Evolutionary conservation across 2,113 vertebrate genomes (phyloP).

Genomic region (Lipophrys pholis): DNA sequence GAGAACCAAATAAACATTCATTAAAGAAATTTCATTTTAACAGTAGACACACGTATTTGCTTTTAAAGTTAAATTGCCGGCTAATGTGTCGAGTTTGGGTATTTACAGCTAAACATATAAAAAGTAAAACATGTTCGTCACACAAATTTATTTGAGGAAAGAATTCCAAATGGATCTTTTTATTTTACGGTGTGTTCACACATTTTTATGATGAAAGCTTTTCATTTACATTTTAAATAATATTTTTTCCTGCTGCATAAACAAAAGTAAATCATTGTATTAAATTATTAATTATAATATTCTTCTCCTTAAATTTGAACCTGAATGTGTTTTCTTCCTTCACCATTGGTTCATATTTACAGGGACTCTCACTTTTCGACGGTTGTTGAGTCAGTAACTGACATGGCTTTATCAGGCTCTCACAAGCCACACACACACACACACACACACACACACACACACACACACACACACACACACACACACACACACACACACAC

Average conservation of each 20-base stretch:
- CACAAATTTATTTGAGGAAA: too few relatives aligned
- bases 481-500: constrained; percentile 20
- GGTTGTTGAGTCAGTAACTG: constrained; percentile 4
- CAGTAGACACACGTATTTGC: too few relatives aligned
- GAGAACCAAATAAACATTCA: too few relatives aligned
- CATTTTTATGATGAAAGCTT: not conserved
- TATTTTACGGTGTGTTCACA: too few relatives aligned
- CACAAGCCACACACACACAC: not conserved
- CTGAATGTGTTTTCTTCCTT: not conserved
- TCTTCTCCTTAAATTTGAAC: not conserved
- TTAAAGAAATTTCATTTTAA: too few relatives aligned
- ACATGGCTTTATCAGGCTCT: constrained; percentile 9
- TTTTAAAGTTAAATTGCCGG: too few relatives aligned
- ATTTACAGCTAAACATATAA: not conserved
- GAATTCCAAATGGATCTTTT: too few relatives aligned
- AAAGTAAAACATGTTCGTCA: not conserved
- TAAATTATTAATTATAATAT: too few relatives aligned
- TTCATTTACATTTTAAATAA: constrained; percentile 3
- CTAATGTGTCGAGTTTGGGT: too few relatives aligned
- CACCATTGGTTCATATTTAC: not conserved
- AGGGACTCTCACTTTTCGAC: not conserved
- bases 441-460: constrained; percentile 28
- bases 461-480: constrained; percentile 12
- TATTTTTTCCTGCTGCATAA: not conserved
- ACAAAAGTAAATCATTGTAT: not conserved